A percentile compares a stretch with the other conserved stretches of the same genome.
phyloP scores from a whole-genome alignment of 2,113 vertebrate species.

The Orthonyx spaldingii region DNA sequence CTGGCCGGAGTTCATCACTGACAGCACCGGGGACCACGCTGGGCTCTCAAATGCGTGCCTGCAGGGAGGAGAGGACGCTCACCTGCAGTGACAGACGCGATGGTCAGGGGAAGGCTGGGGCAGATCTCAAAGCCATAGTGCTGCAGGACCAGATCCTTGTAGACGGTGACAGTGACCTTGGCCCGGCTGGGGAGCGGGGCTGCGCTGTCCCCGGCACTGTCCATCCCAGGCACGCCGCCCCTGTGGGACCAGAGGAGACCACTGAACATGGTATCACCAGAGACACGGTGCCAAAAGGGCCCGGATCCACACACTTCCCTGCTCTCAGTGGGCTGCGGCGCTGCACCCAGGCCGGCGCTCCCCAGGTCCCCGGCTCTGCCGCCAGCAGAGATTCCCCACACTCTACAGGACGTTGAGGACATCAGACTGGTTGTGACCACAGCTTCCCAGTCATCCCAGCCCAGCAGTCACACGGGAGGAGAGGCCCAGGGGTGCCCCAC shows the following conservation, averaged over 20 bases:
- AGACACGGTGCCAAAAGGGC: rapidly evolving
- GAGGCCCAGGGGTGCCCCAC: background rate
- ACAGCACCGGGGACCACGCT: background rate
- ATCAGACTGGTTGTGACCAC: background rate
- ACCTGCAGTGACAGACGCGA: slow-evolving; percentile 89
- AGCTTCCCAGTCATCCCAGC: background rate
- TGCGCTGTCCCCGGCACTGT: slow-evolving; percentile 67
- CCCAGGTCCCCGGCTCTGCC: background rate
- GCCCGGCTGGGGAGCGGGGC: slow-evolving; percentile 73
- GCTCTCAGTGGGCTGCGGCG: background rate
- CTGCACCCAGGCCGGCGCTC: too few relatives aligned
- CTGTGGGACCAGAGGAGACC: slow-evolving; percentile 45
- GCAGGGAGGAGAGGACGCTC: background rate
- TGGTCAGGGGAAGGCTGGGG: slow-evolving; percentile 80
- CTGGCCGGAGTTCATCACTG: background rate
- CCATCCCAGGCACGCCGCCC: slow-evolving; percentile 74
- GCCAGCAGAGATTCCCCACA: background rate
- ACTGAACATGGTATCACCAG: rapidly evolving
- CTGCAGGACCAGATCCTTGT: slow-evolving; percentile 83
- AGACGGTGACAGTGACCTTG: slow-evolving; percentile 82
- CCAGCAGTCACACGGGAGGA: background rate
- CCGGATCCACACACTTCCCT: background rate
- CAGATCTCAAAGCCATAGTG: slow-evolving; percentile 90
- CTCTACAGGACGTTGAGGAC: background rate
- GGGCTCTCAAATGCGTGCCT: rapidly evolving